phyloP scores from a whole-genome alignment of 1,140 invertebrate species.

The Alviniconcha marisindica region DNA sequence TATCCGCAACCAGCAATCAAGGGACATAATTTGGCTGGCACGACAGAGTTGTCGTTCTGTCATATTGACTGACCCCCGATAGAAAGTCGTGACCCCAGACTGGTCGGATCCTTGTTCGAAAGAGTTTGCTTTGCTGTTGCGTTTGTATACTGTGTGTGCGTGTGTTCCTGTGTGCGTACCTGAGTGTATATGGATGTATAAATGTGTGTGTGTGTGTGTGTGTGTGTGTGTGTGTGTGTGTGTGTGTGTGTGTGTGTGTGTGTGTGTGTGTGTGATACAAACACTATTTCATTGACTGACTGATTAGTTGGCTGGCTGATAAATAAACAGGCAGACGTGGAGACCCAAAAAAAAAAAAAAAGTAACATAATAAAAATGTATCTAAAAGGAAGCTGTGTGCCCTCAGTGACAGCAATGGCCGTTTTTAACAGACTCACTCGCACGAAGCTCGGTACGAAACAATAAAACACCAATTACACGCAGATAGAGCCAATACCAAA shows the following conservation, averaged over 20 bases:
- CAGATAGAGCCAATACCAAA: neutral
- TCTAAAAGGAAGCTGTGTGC: too few relatives aligned
- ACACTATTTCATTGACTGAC: too few relatives aligned
- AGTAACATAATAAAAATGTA: too few relatives aligned
- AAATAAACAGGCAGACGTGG: too few relatives aligned
- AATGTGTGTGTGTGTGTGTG: neutral
- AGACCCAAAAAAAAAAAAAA: too few relatives aligned
- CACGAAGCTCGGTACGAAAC: too few relatives aligned
- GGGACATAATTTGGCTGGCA: slow-evolving; percentile 23
- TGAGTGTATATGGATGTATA: neutral
- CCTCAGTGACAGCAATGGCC: too few relatives aligned
- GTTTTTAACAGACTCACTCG: too few relatives aligned
- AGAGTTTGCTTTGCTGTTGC: too few relatives aligned
- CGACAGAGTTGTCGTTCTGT: slow-evolving; percentile 28
- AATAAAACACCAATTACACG: too few relatives aligned
- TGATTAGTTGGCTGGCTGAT: too few relatives aligned
- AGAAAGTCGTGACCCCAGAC: neutral
- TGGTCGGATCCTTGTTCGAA: too few relatives aligned
- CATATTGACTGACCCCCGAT: slow-evolving; percentile 23
- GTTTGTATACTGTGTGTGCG: neutral
- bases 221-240: neutral
- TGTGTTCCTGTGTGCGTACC: neutral
- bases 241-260: neutral
- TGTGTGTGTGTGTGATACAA: neutral
- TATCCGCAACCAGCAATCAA: slow-evolving; percentile 6